phyloP scores from a whole-genome alignment of 2,888 invertebrate species.

The Morpho deidamia region DNA sequence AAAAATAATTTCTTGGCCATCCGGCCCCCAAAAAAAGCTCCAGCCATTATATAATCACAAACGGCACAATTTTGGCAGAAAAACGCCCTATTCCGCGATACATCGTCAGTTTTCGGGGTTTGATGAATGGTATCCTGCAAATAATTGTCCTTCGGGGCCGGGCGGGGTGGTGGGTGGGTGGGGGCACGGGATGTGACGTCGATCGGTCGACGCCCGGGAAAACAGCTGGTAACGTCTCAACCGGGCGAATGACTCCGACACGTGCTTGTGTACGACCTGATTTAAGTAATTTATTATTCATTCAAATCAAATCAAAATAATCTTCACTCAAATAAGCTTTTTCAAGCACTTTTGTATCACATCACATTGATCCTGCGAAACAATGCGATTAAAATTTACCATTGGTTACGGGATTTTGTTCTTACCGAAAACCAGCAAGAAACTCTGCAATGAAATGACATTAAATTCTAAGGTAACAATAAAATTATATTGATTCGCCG shows the following conservation, averaged over 20 bases:
- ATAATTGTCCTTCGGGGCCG: conserved; percentile 53
- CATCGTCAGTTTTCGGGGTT: conserved; percentile 25
- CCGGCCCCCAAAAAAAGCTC: neutral
- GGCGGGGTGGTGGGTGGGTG: conserved; percentile 7
- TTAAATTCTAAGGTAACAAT: too few relatives aligned
- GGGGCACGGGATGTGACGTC: conserved; percentile 45
- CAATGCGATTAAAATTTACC: too few relatives aligned
- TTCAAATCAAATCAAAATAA: neutral
- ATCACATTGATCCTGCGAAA: too few relatives aligned
- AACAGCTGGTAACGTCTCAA: conserved; percentile 48
- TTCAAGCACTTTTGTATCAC: too few relatives aligned
- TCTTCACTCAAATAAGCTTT: too few relatives aligned
- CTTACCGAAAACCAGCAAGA: too few relatives aligned
- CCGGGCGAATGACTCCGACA: conserved; percentile 15
- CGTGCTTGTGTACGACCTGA: conserved; percentile 20
- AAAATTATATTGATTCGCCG: too few relatives aligned
- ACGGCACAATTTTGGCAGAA: conserved; percentile 15
- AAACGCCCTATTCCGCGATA: conserved; percentile 21
- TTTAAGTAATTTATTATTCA: neutral
- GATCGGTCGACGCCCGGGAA: conserved; percentile 47
- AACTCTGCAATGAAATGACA: too few relatives aligned
- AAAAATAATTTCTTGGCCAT: neutral
- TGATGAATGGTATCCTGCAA: conserved; percentile 67
- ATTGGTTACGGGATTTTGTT: too few relatives aligned
- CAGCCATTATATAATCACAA: conserved; percentile 15